phyloP scores from a whole-genome alignment of 2,113 vertebrate species.

The Zosterops lateralis region DNA sequence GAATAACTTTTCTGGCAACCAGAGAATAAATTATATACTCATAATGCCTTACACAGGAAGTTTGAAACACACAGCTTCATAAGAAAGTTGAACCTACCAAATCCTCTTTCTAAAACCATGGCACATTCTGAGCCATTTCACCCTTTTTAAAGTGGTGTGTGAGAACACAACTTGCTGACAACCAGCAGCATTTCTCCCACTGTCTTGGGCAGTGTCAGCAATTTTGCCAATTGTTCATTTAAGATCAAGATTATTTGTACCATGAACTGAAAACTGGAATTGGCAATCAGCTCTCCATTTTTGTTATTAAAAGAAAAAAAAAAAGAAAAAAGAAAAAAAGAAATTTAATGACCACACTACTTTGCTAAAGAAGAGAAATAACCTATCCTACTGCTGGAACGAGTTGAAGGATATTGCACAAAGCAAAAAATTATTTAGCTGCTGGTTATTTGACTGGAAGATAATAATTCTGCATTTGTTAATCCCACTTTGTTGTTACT shows the following conservation, averaged over 20 bases:
- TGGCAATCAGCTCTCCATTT: neutral
- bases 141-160: neutral
- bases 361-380: neutral
- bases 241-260: neutral
- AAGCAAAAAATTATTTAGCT: neutral
- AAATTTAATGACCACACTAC: neutral
- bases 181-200: neutral
- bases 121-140: neutral
- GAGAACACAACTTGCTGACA: neutral
- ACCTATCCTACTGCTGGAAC: neutral
- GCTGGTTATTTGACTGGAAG: neutral
- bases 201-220: neutral
- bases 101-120: neutral
- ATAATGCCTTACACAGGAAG: neutral
- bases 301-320: neutral
- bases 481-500: neutral
- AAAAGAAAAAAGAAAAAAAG: fast-evolving
- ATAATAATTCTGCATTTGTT: neutral
- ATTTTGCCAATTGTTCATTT: neutral
- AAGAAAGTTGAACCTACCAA: neutral
- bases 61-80: neutral
- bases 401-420: neutral
- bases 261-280: neutral
- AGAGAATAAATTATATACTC: neutral
- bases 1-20: neutral